Evolutionary conservation across 2,797 vertebrate genomes (phyloP).

Genomic region (Crocodylus rhombifer): DNA sequence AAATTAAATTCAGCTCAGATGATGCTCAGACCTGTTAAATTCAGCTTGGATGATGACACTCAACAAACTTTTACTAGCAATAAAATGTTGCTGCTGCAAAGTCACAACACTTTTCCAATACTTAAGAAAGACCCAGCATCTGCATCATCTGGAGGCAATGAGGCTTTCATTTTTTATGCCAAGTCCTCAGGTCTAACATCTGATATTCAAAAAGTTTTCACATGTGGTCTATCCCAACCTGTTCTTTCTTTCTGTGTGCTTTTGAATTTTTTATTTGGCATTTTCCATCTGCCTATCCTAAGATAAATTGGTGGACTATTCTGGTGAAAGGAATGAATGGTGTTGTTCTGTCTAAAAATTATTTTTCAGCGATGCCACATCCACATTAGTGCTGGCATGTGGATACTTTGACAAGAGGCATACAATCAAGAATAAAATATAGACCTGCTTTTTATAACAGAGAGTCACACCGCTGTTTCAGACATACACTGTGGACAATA

Average conservation of each 20-base stretch:
- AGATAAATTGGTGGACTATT: slow-evolving; percentile 63
- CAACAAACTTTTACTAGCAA: not conserved
- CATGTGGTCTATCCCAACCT: slow-evolving; percentile 61
- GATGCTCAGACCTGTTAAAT: not conserved
- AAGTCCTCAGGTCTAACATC: slow-evolving; percentile 51
- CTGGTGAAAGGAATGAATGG: slow-evolving; percentile 49
- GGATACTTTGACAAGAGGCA: slow-evolving; percentile 51
- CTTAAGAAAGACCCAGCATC: slow-evolving; percentile 38
- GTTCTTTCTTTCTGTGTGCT: slow-evolving; percentile 38
- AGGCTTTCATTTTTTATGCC: slow-evolving; percentile 48
- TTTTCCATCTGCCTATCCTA: slow-evolving; percentile 53
- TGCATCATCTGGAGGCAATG: slow-evolving; percentile 72
- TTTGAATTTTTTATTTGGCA: slow-evolving; percentile 35
- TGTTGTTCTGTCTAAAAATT: slow-evolving; percentile 56
- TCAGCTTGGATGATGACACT: not conserved
- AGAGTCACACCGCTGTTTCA: slow-evolving; percentile 36
- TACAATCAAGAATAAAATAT: slow-evolving; percentile 46
- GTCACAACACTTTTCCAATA: slow-evolving; percentile 7
- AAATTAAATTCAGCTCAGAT: no score
- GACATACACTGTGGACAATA: slow-evolving; percentile 11
- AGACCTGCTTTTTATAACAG: slow-evolving; percentile 33
- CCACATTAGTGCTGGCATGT: slow-evolving; percentile 34
- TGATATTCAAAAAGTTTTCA: slow-evolving; percentile 52
- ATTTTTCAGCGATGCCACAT: slow-evolving; percentile 47
- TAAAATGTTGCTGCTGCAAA: slow-evolving; percentile 17